Base-by-base conservation (phyloP, 2,888 invertebrate species). In the Agrilus cyanescens region DNA sequence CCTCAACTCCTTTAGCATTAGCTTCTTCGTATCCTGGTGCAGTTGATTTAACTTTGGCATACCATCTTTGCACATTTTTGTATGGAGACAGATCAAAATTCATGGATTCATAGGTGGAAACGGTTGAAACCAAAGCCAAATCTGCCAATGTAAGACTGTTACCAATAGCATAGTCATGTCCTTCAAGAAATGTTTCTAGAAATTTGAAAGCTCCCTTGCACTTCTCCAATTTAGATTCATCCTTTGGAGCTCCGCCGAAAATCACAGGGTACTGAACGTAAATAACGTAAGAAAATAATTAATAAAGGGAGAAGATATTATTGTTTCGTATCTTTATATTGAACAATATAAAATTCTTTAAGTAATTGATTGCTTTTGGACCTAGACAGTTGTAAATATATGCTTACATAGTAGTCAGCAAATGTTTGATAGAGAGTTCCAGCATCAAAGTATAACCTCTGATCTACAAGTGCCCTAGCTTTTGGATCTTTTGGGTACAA, bases 401-500 rank as follows among this genome's bases (percentile, higher is more conserved):
- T 10, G 75, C 81, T 73, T 63, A 85, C 84, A 57, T 82, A 83
- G 58, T 81, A 82, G 45, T 82, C 81, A 4, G 71, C 69, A 53
- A 85, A 80, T 56, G 78, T 72, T 46, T 74, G 70, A 65, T 80
- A 85, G 4, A 91, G 67, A 0, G 80, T 82, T 16, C 83, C 84
- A 58, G 82, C 73, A 57, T 89, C 88, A 63, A 88, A 89, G 67
- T 80, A 85, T 44, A 89, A 66, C 43, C 82, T 73, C 59, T 85
- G 82, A 65, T 90, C 85, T 37, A 91, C 81, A 2, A 80, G 43
- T 1, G 84, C 89, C 32, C 86, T 74, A 52, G 78, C 78, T 58
- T 81, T 76, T 6, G 85, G 77, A 53, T 87, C 85, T 57, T 80
- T 84, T 3, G 90, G 89, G 62, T 82, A 82, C 32, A 89, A 67